These are phyloP conservation scores for Phasia obesa DNA, from an alignment of 2,888 invertebrate species.

Conservation along the genomic window DNA sequence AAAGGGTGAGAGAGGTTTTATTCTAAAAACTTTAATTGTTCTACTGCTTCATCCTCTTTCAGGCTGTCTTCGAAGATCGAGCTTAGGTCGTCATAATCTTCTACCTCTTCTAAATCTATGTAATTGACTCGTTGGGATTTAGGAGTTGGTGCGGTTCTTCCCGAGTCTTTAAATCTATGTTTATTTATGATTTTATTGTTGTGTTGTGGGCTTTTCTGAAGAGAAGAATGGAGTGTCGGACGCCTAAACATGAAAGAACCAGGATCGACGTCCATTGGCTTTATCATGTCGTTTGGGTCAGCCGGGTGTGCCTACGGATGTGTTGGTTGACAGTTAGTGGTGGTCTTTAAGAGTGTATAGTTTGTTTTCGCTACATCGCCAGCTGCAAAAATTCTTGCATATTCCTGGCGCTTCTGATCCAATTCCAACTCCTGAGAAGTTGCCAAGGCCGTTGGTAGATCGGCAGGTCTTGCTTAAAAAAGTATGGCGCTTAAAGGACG, in stretches of 20 bases:
- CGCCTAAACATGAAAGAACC: constrained; percentile 37
- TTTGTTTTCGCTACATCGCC: background rate
- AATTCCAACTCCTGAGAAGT: background rate
- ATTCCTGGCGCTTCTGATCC: background rate
- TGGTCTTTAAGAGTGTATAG: background rate
- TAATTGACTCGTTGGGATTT: constrained; percentile 47
- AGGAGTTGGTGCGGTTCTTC: background rate
- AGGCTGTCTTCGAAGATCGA: constrained; percentile 21
- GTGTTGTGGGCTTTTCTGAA: constrained; percentile 15
- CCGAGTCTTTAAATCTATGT: constrained; percentile 23
- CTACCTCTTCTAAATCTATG: constrained; percentile 17
- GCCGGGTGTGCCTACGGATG: constrained; percentile 3
- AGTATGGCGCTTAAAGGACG: constrained; percentile 3
- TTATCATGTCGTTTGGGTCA: background rate
- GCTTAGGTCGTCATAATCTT: constrained; percentile 1
- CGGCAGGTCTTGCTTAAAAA: constrained; percentile 57
- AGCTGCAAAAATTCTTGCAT: background rate
- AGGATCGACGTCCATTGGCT: constrained; percentile 36
- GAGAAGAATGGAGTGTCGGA: background rate
- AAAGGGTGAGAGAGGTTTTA: constrained; percentile 45
- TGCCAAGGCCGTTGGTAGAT: constrained; percentile 57
- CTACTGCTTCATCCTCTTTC: constrained; percentile 4
- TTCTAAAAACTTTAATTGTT: constrained; percentile 31
- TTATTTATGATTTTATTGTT: constrained; percentile 3
- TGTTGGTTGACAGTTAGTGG: constrained; percentile 18